phyloP scores from a whole-genome alignment of 2,797 vertebrate genomes.

The Vultur gryphus region DNA sequence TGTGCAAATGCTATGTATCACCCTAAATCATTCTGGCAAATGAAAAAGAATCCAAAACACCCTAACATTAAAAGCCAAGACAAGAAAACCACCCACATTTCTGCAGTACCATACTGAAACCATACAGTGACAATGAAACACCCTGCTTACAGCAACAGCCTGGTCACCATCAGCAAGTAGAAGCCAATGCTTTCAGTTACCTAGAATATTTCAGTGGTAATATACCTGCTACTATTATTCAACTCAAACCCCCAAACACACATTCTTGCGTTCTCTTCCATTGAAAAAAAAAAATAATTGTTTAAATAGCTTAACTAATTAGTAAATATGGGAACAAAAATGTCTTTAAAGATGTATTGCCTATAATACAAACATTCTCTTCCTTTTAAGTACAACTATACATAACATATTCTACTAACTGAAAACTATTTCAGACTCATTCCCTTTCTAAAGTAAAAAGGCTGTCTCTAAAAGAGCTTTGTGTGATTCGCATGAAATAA shows the following conservation, averaged over 20 bases:
- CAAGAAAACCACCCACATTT: background rate
- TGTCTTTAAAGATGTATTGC: background rate
- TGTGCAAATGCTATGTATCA: background rate
- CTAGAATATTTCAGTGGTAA: background rate
- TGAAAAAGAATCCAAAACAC: background rate
- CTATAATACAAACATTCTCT: background rate
- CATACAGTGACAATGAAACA: background rate
- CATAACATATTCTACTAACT: background rate
- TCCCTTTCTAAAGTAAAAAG: background rate
- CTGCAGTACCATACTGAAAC: background rate
- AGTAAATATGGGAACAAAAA: background rate
- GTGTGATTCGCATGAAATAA: background rate
- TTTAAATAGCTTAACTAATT: background rate
- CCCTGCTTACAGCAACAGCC: background rate
- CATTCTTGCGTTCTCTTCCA: background rate
- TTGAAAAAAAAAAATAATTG: background rate
- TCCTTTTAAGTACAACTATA: background rate
- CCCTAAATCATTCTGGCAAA: background rate
- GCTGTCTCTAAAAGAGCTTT: background rate
- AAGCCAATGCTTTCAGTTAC: background rate
- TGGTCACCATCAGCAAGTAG: fast-evolving
- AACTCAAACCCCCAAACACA: background rate
- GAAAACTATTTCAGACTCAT: background rate
- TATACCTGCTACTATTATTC: background rate
- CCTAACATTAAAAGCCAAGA: background rate